Conservation (phyloP, 2,113 vertebrate species). For the Otocyon megalotis region DNA sequence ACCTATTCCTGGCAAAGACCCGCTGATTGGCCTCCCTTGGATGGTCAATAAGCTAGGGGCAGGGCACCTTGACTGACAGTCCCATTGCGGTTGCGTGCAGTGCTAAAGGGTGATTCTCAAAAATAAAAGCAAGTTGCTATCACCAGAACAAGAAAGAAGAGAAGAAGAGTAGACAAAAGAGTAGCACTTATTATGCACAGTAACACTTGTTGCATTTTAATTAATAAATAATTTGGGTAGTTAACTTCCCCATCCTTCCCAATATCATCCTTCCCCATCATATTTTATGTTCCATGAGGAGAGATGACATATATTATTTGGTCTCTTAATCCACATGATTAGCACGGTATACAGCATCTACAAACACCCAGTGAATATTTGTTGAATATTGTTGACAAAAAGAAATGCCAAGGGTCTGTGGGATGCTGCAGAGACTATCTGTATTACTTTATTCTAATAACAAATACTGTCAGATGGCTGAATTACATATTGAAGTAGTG, state of each 20-base stretch:
- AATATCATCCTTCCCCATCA: background rate
- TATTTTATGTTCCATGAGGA: slow-evolving; percentile 34
- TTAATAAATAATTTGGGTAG: background rate
- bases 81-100: background rate
- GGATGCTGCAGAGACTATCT: background rate
- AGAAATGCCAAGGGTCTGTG: background rate
- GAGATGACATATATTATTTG: background rate
- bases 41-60: background rate
- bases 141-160: background rate
- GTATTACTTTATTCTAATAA: background rate
- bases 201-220: background rate
- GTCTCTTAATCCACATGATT: slow-evolving; percentile 2
- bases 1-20: background rate
- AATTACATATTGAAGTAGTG: background rate
- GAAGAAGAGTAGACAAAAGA: background rate
- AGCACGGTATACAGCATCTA: background rate
- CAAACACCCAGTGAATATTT: background rate
- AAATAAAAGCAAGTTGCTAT: background rate
- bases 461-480: slow-evolving; percentile 27
- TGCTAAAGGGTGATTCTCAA: background rate
- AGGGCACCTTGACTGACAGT: background rate
- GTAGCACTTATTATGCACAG: background rate
- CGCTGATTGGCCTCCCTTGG: background rate
- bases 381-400: background rate
- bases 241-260: background rate